Conservation (phyloP, 2,113 vertebrate genomes). For the Mystacornis crossleyi region DNA sequence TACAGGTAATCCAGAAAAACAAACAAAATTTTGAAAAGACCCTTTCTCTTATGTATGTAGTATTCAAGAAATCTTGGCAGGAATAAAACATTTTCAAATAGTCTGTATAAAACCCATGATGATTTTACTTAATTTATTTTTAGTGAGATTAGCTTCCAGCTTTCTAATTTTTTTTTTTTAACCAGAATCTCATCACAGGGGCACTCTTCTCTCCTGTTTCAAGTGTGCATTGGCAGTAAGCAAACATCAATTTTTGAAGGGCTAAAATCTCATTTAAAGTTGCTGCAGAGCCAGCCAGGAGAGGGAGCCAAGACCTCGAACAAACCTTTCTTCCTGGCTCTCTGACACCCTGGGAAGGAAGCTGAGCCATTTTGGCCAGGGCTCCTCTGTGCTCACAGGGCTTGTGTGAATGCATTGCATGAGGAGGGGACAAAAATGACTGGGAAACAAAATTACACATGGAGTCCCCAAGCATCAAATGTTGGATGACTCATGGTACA, state of each 20-base stretch:
- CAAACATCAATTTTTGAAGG: background rate
- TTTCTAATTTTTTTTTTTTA: background rate
- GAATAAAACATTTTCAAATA: background rate
- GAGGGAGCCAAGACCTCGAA: constrained; percentile 69
- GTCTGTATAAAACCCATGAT: background rate
- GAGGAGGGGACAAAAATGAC: background rate
- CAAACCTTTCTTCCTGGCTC: constrained; percentile 35
- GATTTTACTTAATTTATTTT: background rate
- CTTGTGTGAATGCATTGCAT: background rate
- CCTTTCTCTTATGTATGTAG: background rate
- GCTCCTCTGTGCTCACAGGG: background rate
- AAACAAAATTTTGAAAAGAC: background rate
- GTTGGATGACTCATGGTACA: background rate
- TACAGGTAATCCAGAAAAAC: constrained; percentile 23
- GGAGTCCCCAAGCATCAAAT: background rate
- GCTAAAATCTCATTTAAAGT: background rate
- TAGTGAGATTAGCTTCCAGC: background rate
- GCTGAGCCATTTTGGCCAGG: constrained; percentile 42
- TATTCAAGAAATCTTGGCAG: background rate
- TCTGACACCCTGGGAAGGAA: constrained; percentile 7
- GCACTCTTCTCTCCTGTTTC: background rate
- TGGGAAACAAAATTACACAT: background rate
- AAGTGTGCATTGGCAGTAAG: background rate
- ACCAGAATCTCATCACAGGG: background rate
- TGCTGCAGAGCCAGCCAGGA: constrained; percentile 64